Base-by-base conservation (phyloP, 1,140 invertebrate species). In the Pseudomyrmex flavicornis region DNA sequence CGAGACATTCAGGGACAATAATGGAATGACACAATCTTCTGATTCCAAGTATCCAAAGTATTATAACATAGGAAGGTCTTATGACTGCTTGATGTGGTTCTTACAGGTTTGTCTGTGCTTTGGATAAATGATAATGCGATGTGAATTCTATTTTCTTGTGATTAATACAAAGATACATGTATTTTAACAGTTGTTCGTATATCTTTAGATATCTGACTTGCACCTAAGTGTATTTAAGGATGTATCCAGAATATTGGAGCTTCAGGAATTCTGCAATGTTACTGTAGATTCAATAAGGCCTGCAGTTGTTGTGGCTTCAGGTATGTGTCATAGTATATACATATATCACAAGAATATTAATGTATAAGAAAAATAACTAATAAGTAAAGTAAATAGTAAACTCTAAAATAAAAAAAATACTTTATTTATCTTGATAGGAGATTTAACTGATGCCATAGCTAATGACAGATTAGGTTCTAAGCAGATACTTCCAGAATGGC, bases 161-260 rank as follows among this genome's bases (percentile, higher is more conserved):
- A 5, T 35, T 35, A 35, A 35, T 35, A 35, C 5, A 0, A n/a
- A 44, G 52, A 59, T 66, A 58, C 1, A 26, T 7, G 35, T 35
- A 35, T 83, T 2, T 44, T 17, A 1, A 17, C 48, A 77, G 15
- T 70, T 89, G 88, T 79, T 59, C 58, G 10, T 17, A 26, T 89
- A 82, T 80, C 93, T 95, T 83, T 91, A 98, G 97, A 97, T 98
- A 89, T 97, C 97, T 73, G 98, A 99, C 94, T 96, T 98, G 73
- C 98, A 99, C 93, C 96, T 99, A 75, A 98, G 98, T 92, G 96
- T 97, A 92, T 98, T 97, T 93, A 95, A 96, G 91, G 98, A 98
- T 92, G 94, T 94, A 56, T 95, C 94, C 35, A 95, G 98, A 92
- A 96, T 97, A 91, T 95, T 95, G 22, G 96, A 98, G 88, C 96